These are phyloP conservation scores for Ophion slaviceki DNA, from an alignment of 2,888 invertebrate species.

Conservation along the genomic window DNA sequence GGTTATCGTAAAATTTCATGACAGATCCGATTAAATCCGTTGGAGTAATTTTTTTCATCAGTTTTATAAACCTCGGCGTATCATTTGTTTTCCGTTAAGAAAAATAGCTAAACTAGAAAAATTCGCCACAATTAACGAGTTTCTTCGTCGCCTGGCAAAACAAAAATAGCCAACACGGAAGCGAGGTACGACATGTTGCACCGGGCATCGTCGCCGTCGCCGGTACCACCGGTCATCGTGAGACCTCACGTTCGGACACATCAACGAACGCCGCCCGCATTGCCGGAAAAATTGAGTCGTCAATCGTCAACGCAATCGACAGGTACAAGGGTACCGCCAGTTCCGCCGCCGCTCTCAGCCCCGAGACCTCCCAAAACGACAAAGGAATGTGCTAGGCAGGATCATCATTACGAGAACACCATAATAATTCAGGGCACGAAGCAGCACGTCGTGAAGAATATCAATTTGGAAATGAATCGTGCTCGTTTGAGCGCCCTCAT, in stretches of 20 bases:
- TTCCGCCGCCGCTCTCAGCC: constrained; percentile 79
- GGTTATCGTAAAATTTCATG: too few relatives aligned
- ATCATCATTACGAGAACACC: constrained; percentile 85
- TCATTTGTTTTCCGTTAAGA: too few relatives aligned
- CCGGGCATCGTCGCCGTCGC: constrained; percentile 80
- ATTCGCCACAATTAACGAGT: background rate
- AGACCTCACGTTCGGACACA: constrained; percentile 72
- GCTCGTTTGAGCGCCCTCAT: constrained; percentile 80
- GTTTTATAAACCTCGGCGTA: too few relatives aligned
- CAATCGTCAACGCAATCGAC: constrained; percentile 64
- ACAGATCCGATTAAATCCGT: too few relatives aligned
- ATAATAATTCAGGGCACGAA: constrained; percentile 83
- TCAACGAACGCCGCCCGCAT: constrained; percentile 73
- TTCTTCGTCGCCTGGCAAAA: background rate
- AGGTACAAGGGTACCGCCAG: constrained; percentile 74
- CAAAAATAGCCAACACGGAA: constrained; percentile 78
- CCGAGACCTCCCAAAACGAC: constrained; percentile 78
- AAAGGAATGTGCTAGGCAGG: constrained; percentile 80
- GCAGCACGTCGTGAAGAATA: constrained; percentile 81
- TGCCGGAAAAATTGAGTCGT: constrained; percentile 76
- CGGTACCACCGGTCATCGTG: constrained; percentile 73
- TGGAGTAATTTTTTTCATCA: too few relatives aligned
- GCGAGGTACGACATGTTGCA: constrained; percentile 83
- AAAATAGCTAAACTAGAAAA: background rate
- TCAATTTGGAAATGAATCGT: constrained; percentile 79